A percentile compares a stretch with the other conserved stretches of the same genome.
phyloP scores from a whole-genome alignment of 2,113 vertebrate genomes.

The Crotalus viridis region DNA sequence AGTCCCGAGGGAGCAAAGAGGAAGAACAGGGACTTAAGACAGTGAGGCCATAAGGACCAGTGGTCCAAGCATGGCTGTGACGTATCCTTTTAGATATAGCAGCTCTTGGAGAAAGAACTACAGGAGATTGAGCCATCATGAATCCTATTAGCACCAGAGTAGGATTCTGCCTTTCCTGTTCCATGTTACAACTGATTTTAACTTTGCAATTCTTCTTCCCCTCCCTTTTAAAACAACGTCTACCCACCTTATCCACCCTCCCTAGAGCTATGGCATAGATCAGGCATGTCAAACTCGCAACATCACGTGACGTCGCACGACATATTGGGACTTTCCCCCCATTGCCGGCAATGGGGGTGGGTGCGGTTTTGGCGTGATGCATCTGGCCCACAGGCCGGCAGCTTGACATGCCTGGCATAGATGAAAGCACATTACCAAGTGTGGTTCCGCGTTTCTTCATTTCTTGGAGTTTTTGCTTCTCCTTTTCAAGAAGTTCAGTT shows the following conservation, averaged over 20 bases:
- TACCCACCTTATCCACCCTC: neutral
- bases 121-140: neutral
- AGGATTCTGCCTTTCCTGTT: neutral
- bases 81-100: neutral
- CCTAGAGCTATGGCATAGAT: neutral
- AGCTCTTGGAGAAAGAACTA: neutral
- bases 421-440: constrained; percentile 58
- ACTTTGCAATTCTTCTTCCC: neutral
- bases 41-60: neutral
- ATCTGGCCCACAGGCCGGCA: too few species aligned
- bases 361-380: too few species aligned
- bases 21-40: neutral
- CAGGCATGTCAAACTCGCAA: too few species aligned
- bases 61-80: neutral
- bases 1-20: neutral
- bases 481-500: constrained; percentile 84
- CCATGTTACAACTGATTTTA: neutral
- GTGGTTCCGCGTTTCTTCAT: constrained; percentile 66
- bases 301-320: too few species aligned
- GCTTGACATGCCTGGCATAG: too few species aligned
- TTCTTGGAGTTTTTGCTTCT: constrained; percentile 80
- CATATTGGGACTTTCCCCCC: too few species aligned
- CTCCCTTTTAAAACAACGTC: neutral
- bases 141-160: neutral
- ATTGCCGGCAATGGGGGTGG: too few species aligned